phyloP scores from a whole-genome alignment of 2,113 vertebrate genomes.

The Pachycephala philippinensis region DNA sequence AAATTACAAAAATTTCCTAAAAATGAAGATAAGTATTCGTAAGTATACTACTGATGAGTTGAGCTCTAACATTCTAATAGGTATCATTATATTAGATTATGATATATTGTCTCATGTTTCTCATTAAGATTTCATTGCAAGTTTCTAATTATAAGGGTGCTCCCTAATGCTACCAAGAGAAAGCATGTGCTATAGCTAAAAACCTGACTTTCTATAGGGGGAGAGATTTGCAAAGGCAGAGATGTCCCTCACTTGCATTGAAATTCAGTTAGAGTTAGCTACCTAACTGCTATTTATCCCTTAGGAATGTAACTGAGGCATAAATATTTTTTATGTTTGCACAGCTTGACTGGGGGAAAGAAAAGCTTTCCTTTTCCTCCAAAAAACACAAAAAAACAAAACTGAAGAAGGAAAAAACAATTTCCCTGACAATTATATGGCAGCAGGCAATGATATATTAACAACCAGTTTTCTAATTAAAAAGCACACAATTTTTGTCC shows the following conservation, averaged over 20 bases:
- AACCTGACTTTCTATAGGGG: not conserved
- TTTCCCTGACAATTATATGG: not conserved
- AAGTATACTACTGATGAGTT: slow-evolving; percentile 51
- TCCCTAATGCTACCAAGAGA: not conserved
- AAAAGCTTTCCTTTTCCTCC: not conserved
- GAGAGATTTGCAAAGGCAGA: not conserved
- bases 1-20: slow-evolving; percentile 34
- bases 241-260: not conserved
- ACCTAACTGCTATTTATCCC: not conserved
- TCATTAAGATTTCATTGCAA: slow-evolving; percentile 55
- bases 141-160: slow-evolving; percentile 53
- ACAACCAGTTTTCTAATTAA: not conserved
- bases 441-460: not conserved
- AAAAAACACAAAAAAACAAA: not conserved
- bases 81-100: slow-evolving; percentile 58
- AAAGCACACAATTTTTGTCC: not conserved
- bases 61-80: slow-evolving; percentile 51
- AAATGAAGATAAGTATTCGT: slow-evolving; percentile 43
- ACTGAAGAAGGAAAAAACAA: not conserved
- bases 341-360: not conserved
- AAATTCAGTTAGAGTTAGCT: not conserved
- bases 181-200: not conserved
- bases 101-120: slow-evolving; percentile 59
- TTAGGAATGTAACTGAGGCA: not conserved
- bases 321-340: not conserved